A percentile compares a stretch with the other conserved stretches of the same genome.
Conservation (phyloP, 2,113 vertebrate genomes). For the Serilophus lunatus region DNA sequence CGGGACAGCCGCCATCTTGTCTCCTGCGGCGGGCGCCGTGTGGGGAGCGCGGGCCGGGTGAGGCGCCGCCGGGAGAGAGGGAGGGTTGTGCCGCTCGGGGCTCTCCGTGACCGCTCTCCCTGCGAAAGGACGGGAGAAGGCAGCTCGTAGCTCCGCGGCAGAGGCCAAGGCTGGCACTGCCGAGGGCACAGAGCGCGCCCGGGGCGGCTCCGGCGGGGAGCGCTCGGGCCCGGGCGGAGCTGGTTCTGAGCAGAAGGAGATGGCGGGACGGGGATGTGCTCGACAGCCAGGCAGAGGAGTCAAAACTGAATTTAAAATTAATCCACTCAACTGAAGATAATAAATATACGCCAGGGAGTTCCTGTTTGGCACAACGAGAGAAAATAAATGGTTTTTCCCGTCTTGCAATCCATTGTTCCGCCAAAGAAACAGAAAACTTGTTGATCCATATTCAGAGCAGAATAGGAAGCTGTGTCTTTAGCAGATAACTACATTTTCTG, state of each 20-base stretch:
- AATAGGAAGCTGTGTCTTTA: not conserved
- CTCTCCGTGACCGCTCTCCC: not conserved
- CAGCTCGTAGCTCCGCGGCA: not conserved
- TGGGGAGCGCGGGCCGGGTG: rapidly evolving
- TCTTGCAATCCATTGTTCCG: rapidly evolving
- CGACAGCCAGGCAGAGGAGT: not conserved
- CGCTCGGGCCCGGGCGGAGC: rapidly evolving
- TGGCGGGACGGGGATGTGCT: not conserved
- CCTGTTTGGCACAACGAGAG: not conserved
- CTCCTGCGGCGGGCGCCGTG: rapidly evolving
- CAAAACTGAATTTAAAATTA: not conserved
- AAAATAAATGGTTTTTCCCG: not conserved
- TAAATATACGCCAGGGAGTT: not conserved
- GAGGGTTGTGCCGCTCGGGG: too few relatives aligned
- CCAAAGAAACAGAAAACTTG: not conserved
- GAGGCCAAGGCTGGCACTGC: not conserved
- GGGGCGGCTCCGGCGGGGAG: rapidly evolving
- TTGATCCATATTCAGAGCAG: not conserved
- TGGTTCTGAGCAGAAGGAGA: not conserved
- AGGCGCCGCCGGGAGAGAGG: too few relatives aligned
- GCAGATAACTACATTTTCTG: not conserved
- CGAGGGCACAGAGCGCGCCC: too few relatives aligned
- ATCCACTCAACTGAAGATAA: not conserved
- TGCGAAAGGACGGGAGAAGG: not conserved
- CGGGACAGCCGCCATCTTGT: constrained; percentile 11